These are phyloP conservation scores for Catagonus wagneri DNA, from an alignment of 2,113 vertebrate species.

Conservation along the genomic window DNA sequence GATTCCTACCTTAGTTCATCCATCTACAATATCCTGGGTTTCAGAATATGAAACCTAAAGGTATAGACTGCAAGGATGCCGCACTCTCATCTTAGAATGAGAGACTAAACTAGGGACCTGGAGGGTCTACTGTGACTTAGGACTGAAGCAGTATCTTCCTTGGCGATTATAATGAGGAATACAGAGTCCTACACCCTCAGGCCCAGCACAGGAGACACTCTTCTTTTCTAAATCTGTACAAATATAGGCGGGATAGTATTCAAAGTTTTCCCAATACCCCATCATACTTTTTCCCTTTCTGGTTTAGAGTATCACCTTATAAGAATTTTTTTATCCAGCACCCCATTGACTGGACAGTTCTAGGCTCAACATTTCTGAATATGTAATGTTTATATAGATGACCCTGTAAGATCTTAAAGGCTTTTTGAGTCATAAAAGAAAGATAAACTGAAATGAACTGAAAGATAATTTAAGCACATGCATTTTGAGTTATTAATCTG, in stretches of 20 bases:
- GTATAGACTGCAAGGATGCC: neutral
- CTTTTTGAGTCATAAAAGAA: slow-evolving; percentile 13
- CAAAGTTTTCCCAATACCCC: neutral
- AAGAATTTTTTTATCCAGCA: slow-evolving; percentile 34
- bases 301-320: neutral
- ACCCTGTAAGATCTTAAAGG: neutral
- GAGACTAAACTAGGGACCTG: neutral
- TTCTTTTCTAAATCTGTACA: slow-evolving; percentile 23
- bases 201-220: neutral
- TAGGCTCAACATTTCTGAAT: neutral
- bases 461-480: neutral
- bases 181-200: neutral
- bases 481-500: slow-evolving; percentile 27
- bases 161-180: neutral
- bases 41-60: neutral
- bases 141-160: neutral
- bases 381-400: neutral
- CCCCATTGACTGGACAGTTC: neutral
- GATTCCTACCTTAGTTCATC: neutral
- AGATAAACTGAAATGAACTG: slow-evolving; percentile 3
- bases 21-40: neutral
- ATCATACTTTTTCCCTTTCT: neutral
- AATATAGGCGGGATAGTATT: neutral
- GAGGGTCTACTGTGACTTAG: neutral
- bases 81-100: neutral